phyloP scores from a whole-genome alignment of 2,888 invertebrate genomes.

The Fragum whitleyi region DNA sequence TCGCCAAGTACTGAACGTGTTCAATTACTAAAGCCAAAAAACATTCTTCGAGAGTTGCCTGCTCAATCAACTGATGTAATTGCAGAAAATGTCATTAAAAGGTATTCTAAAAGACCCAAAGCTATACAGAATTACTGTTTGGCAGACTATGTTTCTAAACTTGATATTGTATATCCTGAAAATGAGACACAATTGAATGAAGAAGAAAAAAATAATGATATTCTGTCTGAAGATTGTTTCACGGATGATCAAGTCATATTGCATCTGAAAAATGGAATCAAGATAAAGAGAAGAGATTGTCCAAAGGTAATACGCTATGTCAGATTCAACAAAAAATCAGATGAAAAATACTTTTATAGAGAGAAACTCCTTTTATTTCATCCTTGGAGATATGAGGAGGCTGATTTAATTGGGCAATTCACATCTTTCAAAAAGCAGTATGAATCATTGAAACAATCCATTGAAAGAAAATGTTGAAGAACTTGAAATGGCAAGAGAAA shows the following conservation, averaged over 20 bases:
- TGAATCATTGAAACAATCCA: conserved; percentile 18
- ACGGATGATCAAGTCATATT: neutral
- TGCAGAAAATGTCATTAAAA: conserved; percentile 28
- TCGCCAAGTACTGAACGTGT: conserved; percentile 38
- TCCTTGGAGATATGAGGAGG: conserved; percentile 56
- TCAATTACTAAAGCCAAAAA: conserved; percentile 35
- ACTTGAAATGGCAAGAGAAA: conserved; percentile 47
- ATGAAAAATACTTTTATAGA: conserved; percentile 48
- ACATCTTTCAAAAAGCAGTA: conserved; percentile 50
- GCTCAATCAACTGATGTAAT: conserved; percentile 51
- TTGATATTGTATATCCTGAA: conserved; percentile 42
- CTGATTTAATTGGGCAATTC: conserved; percentile 37
- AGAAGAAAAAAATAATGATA: conserved; percentile 25
- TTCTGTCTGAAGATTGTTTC: neutral
- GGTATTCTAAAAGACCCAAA: conserved; percentile 46
- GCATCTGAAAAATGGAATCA: conserved; percentile 47
- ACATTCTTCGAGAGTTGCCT: conserved; percentile 27
- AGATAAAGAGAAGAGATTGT: conserved; percentile 39
- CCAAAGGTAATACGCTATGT: conserved; percentile 45
- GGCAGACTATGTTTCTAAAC: conserved; percentile 41
- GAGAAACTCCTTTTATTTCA: conserved; percentile 45
- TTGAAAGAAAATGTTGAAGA: conserved; percentile 44
- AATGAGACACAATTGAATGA: conserved; percentile 16
- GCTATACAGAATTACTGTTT: conserved; percentile 37
- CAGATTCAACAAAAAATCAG: conserved; percentile 40